These are phyloP conservation scores for Diachasma alloeum DNA, from an alignment of 1,140 invertebrate genomes.

Conservation along the genomic window DNA sequence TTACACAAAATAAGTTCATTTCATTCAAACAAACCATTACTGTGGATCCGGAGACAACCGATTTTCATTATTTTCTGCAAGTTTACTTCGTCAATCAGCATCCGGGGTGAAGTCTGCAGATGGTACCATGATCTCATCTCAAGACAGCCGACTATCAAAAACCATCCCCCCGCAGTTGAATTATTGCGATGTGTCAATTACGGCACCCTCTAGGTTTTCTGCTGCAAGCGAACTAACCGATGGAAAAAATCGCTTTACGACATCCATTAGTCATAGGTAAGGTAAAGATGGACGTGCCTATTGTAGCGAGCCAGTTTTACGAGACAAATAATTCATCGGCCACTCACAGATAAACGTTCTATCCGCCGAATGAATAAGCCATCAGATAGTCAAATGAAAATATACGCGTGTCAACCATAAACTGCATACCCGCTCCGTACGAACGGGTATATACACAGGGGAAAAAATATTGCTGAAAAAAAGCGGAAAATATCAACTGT, in stretches of 20 bases:
- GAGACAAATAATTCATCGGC: conserved; percentile 20
- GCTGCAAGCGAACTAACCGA: background rate
- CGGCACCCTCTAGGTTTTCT: too few species aligned
- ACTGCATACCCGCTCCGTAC: background rate
- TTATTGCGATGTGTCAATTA: too few species aligned
- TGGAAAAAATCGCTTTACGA: background rate
- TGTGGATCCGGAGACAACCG: too few species aligned
- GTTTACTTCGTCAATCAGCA: too few species aligned
- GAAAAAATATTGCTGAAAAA: background rate
- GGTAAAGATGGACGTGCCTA: conserved; percentile 13
- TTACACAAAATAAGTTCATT: too few species aligned
- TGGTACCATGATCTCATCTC: too few species aligned
- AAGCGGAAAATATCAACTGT: conserved; percentile 4
- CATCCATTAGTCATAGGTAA: conserved; percentile 8
- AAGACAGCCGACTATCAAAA: too few species aligned
- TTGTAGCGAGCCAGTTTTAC: conserved; percentile 28
- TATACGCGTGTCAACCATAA: conserved; percentile 19
- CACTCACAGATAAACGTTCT: background rate
- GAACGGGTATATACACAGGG: background rate
- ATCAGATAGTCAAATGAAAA: background rate
- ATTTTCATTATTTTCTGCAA: too few species aligned
- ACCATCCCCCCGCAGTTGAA: too few species aligned
- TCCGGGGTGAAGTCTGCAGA: too few species aligned
- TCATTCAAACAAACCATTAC: too few species aligned
- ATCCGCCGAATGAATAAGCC: background rate